Conservation (phyloP, 1,140 invertebrate genomes). For the Semibalanus balanoides region DNA sequence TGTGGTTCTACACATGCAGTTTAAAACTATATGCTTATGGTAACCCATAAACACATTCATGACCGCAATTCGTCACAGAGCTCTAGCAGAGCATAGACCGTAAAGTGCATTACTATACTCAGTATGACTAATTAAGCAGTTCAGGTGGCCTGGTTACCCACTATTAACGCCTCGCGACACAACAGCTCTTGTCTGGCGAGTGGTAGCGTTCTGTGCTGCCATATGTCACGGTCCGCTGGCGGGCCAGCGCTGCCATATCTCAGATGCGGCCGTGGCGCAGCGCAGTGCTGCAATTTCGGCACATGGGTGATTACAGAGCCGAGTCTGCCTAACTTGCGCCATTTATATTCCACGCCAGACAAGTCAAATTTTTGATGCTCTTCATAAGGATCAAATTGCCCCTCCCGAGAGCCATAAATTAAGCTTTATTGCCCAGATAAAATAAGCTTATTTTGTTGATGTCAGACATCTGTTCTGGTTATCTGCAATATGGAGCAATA, state of each 20-base stretch:
- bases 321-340: neutral
- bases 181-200: neutral
- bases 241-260: neutral
- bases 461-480: neutral
- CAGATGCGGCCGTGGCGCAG: too few relatives aligned
- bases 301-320: neutral
- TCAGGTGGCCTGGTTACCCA: too few relatives aligned
- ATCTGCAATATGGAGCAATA: constrained; percentile 2
- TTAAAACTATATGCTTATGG: too few relatives aligned
- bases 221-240: neutral
- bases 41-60: too few relatives aligned
- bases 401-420: neutral
- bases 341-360: neutral
- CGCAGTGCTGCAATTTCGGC: neutral
- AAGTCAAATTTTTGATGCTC: constrained; percentile 2
- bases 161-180: neutral
- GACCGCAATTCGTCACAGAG: too few relatives aligned
- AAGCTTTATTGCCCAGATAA: neutral
- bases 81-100: too few relatives aligned
- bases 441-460: constrained; percentile 3
- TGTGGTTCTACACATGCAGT: too few relatives aligned
- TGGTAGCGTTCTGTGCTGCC: neutral
- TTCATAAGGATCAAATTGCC: constrained; percentile 2
- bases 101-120: too few relatives aligned
- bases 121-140: too few relatives aligned